Evolutionary conservation across 92 coral and sea anemone species (phyloP).

Genomic region (Actinernus sp.): DNA sequence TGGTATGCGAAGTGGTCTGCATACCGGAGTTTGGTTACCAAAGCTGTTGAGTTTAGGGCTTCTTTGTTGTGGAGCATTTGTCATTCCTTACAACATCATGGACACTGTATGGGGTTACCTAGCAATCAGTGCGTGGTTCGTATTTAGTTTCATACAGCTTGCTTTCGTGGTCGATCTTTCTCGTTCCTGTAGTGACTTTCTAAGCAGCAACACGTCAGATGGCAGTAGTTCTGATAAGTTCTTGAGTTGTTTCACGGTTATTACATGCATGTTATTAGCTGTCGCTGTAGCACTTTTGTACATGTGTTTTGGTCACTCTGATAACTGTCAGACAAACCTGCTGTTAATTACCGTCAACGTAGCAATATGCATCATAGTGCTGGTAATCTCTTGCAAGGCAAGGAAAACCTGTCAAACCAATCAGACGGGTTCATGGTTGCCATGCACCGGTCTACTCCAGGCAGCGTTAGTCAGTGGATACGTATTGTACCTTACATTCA

Average conservation of each 20-base stretch:
- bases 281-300: constrained; percentile 47
- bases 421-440: not conserved
- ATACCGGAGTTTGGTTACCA: constrained; percentile 90
- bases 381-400: constrained; percentile 37
- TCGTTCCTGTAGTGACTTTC: constrained; percentile 40
- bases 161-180: constrained; percentile 75
- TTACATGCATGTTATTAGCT: constrained; percentile 13
- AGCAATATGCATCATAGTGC: constrained; percentile 44
- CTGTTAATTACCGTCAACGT: constrained; percentile 61
- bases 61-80: constrained; percentile 34
- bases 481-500: constrained; percentile 61
- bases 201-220: not conserved
- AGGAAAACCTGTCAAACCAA: not conserved
- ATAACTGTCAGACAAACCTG: constrained; percentile 63
- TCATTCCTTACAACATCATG: constrained; percentile 58
- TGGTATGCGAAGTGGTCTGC: constrained; percentile 46
- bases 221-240: not conserved
- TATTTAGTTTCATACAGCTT: constrained; percentile 66
- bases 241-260: constrained; percentile 2
- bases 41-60: constrained; percentile 51
- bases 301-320: constrained; percentile 44
- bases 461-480: constrained; percentile 65
- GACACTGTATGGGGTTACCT: constrained; percentile 73
- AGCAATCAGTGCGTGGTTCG: constrained; percentile 69
- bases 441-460: constrained; percentile 43